Evolutionary conservation across 2,797 vertebrate species (phyloP), one percentile per base, ranked within the genome.

Genomic region (Anguilla marmorata): DNA sequence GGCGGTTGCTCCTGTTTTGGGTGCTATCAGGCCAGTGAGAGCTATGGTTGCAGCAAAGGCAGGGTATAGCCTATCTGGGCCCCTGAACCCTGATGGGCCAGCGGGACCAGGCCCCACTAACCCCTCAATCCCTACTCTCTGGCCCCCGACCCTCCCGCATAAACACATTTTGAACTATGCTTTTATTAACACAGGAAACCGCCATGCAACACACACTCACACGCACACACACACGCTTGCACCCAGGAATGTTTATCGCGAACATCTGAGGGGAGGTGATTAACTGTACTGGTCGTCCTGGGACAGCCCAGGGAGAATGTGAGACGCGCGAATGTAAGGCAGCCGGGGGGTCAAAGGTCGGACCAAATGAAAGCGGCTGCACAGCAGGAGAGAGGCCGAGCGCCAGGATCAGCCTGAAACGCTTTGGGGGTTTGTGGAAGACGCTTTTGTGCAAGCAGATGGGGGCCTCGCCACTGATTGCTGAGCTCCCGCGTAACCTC

Each of bases 401-500:
- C 1, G 7, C 14, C 56, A 0, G n/a, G 24, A 76, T 37, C 58
- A 52, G 58, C 37, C 58, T 8, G 33, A 5, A 41, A 30, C 3
- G 8, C 24, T 48, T 56, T 30, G 37, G n/a, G 27, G 60, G 80
- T 63, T 37, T 76, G 30, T 16, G 41, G 56, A 16, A 12, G 54
- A 3, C 3, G 12, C 76, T 6, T 7, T 48, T 12, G 3, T 74
- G 69, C 11, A 11, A 74, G 69, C 30, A 11, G 54, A 30, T 66
- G 60, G 21, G 8, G 21, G 3, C 21, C 0, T n/a, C n/a, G 60
- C 6, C 60, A 66, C 3, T 7, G n/a, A 5, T 4, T 21, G 16
- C 21, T 83, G 89, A 91, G 24, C 11, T 86, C 9, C 56, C 91
- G 88, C 84, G 88, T 90, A 92, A 94, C 93, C 93, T 92, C 60